These are phyloP conservation scores for Conomelus anceps DNA, from an alignment of 2,888 invertebrate genomes.

Conservation along the genomic window DNA sequence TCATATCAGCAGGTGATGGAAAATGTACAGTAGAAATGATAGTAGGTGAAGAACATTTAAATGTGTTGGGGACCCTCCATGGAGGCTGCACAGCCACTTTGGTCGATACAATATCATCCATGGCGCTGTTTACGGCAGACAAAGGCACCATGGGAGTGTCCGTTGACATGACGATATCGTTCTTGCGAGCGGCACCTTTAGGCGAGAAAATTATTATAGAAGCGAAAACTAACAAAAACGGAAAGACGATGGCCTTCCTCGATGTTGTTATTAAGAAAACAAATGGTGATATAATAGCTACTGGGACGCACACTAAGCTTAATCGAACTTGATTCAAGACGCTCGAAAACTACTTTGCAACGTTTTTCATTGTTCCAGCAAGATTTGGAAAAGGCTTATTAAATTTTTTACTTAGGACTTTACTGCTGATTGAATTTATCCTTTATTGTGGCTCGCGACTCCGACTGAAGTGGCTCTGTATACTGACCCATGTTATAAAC, in stretches of 20 bases:
- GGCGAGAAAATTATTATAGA: constrained; percentile 76
- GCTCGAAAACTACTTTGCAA: too few species aligned
- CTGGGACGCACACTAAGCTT: constrained; percentile 81
- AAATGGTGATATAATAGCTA: constrained; percentile 65
- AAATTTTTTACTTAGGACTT: too few species aligned
- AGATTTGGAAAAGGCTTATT: too few species aligned
- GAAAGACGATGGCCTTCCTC: constrained; percentile 73
- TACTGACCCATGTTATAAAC: too few species aligned
- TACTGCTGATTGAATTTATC: too few species aligned
- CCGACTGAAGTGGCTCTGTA: too few species aligned
- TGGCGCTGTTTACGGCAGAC: too few species aligned
- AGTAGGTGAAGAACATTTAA: constrained; percentile 66
- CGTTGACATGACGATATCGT: constrained; percentile 40
- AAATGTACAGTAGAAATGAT: constrained; percentile 66
- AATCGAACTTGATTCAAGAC: too few species aligned
- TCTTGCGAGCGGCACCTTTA: constrained; percentile 63
- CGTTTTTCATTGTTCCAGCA: too few species aligned
- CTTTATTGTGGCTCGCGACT: too few species aligned
- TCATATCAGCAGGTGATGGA: constrained; percentile 58
- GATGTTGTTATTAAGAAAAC: constrained; percentile 67
- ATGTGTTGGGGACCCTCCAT: constrained; percentile 66
- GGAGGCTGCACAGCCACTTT: constrained; percentile 80
- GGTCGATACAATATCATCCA: constrained; percentile 69
- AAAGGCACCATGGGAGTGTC: constrained; percentile 29
- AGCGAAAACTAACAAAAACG: constrained; percentile 66